Conservation (phyloP, 2,113 vertebrate genomes). For the Syngnathoides biaculeatus region DNA sequence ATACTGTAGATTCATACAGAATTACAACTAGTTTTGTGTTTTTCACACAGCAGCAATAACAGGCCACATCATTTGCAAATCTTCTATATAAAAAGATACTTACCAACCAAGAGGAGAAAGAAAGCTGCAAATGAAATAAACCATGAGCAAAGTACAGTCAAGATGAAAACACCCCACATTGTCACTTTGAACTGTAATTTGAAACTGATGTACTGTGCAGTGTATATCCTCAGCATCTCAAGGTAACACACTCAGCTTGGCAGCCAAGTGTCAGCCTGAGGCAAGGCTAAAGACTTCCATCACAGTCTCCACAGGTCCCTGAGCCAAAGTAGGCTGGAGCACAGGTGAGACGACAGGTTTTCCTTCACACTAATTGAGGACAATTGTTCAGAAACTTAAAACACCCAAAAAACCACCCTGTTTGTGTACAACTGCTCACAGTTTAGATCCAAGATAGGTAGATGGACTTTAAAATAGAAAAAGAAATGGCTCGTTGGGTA, state of each 20-base stretch:
- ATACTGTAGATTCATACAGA: no score
- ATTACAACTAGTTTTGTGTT: background rate
- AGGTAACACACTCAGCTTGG: constrained; percentile 18
- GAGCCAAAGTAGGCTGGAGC: background rate
- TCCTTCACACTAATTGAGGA: constrained; percentile 5
- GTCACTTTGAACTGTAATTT: background rate
- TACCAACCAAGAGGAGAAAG: background rate
- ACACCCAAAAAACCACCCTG: background rate
- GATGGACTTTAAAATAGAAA: background rate
- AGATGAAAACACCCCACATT: background rate
- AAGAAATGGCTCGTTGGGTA: background rate
- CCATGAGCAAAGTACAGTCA: background rate
- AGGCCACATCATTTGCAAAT: background rate
- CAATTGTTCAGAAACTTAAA: constrained; percentile 6
- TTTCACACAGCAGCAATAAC: background rate
- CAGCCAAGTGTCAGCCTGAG: constrained; percentile 11
- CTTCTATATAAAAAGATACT: background rate
- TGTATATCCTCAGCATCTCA: constrained; percentile 19
- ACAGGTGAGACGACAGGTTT: constrained; percentile 2
- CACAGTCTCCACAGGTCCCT: constrained; percentile 6
- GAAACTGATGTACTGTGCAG: background rate
- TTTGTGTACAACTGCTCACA: background rate
- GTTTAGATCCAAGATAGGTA: constrained; percentile 7
- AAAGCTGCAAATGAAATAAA: background rate
- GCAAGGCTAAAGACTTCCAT: constrained; percentile 13